phyloP scores from a whole-genome alignment of 2,113 vertebrate genomes.

The Hystrix cristata region DNA sequence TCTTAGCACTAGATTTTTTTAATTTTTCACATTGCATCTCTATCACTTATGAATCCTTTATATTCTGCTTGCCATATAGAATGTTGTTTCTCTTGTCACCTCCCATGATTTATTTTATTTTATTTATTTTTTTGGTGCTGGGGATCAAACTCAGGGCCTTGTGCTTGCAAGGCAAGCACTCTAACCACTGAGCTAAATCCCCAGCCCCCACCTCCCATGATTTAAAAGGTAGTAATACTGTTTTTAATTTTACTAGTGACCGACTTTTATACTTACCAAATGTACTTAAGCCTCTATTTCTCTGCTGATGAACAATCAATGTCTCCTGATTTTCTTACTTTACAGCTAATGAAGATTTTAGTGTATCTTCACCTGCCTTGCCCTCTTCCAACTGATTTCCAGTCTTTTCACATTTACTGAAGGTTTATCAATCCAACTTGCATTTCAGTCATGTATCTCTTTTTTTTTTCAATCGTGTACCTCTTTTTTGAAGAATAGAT shows the following conservation, averaged over 20 bases:
- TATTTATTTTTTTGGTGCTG: too few species aligned
- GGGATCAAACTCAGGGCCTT: too few species aligned
- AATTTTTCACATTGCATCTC: conserved; percentile 27
- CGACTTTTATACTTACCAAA: conserved; percentile 37
- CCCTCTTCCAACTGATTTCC: conserved; percentile 3
- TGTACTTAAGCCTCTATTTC: conserved; percentile 46
- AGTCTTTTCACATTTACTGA: conserved; percentile 32
- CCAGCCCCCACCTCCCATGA: not conserved
- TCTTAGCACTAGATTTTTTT: conserved; percentile 20
- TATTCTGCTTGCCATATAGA: not conserved
- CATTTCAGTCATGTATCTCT: conserved; percentile 40
- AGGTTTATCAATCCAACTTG: conserved; percentile 52
- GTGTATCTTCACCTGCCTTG: not conserved
- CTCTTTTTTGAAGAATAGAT: not conserved
- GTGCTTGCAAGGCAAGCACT: too few species aligned
- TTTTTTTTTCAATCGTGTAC: conserved; percentile 37
- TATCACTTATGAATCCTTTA: conserved; percentile 49
- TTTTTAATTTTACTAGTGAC: conserved; percentile 60
- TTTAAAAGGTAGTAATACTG: conserved; percentile 57
- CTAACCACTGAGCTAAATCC: too few species aligned
- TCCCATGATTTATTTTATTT: conserved; percentile 3
- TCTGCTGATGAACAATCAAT: not conserved
- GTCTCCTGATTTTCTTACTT: not conserved
- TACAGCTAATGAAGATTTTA: not conserved
- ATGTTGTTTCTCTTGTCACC: conserved; percentile 30